Percentiles rank a stretch among this genome's conserved stretches.
Evolutionary conservation across 2,113 vertebrate species (phyloP).

Genomic region (Melanotaenia duboulayi): DNA sequence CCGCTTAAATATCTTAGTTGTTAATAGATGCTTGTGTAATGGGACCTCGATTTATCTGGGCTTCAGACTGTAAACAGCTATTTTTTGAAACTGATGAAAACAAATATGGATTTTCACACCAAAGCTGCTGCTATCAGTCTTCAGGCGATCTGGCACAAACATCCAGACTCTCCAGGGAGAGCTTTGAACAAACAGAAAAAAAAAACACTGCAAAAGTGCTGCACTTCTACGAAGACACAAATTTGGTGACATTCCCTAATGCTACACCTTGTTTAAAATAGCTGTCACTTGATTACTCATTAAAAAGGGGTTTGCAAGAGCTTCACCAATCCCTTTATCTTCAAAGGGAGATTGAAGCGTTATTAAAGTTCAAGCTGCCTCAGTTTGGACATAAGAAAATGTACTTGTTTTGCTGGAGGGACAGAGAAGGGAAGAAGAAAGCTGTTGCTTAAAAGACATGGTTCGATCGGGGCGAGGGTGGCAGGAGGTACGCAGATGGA

Average conservation of each 20-base stretch:
- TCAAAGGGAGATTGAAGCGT: conserved; percentile 7
- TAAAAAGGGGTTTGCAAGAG: neutral
- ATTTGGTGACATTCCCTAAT: conserved; percentile 12
- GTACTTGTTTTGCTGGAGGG: conserved; percentile 33
- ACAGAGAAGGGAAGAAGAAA: conserved; percentile 2
- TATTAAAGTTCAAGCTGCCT: conserved; percentile 28
- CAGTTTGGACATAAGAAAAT: conserved; percentile 7
- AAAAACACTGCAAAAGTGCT: no score
- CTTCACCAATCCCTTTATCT: conserved; percentile 2
- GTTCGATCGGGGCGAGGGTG: conserved; percentile 16
- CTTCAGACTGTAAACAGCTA: conserved; percentile 14
- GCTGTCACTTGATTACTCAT: no score
- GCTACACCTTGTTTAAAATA: neutral
- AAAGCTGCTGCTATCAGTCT: conserved; percentile 12
- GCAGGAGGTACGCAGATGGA: conserved; percentile 20
- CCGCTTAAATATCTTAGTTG: neutral
- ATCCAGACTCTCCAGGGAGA: conserved; percentile 22
- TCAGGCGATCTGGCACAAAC: conserved; percentile 3
- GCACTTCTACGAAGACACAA: conserved; percentile 33
- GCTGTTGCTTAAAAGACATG: conserved; percentile 26
- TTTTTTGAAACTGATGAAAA: no score
- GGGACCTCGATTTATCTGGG: conserved; percentile 1
- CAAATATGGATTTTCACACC: conserved; percentile 5
- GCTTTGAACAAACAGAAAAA: conserved; percentile 8
- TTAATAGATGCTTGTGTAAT: neutral